phyloP scores from a whole-genome alignment of 2,888 invertebrate genomes.

The Liodrosophila aerea region DNA sequence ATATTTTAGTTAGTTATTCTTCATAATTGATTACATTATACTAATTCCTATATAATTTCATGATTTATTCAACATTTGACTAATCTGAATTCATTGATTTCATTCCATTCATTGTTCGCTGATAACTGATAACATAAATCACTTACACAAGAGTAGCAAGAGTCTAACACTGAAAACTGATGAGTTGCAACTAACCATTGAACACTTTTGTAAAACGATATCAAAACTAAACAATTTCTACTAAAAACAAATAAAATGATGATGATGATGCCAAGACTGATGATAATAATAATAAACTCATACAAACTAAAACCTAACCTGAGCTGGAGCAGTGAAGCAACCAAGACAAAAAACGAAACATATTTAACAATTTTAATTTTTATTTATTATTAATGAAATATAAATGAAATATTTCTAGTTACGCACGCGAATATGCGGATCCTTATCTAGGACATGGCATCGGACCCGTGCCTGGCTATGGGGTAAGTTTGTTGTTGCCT shows the following conservation, averaged over 20 bases:
- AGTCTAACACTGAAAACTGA: conserved; percentile 44
- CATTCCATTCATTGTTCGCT: too few relatives aligned
- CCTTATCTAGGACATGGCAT: conserved; percentile 97
- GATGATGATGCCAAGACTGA: neutral
- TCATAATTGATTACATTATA: too few relatives aligned
- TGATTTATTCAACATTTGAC: conserved; percentile 19
- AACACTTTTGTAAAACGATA: conserved; percentile 69
- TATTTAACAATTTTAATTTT: neutral
- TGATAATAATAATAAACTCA: too few relatives aligned
- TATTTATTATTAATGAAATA: conserved; percentile 35
- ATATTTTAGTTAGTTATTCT: too few relatives aligned
- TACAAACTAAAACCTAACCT: conserved; percentile 12
- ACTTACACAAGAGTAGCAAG: conserved; percentile 53
- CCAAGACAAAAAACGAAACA: neutral
- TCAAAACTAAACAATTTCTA: conserved; percentile 73
- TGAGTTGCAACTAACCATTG: conserved; percentile 60
- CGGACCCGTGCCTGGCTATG: conserved; percentile 98
- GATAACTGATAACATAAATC: conserved; percentile 52
- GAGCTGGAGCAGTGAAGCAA: conserved; percentile 34
- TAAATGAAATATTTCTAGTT: conserved; percentile 83
- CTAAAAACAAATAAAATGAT: conserved; percentile 30
- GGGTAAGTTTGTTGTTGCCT: conserved; percentile 90
- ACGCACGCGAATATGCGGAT: conserved; percentile 95
- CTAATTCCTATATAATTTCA: conserved; percentile 7
- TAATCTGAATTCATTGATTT: conserved; percentile 36